Conservation (phyloP, 2,113 vertebrate genomes). For the Psilopsiagon aurifrons region DNA sequence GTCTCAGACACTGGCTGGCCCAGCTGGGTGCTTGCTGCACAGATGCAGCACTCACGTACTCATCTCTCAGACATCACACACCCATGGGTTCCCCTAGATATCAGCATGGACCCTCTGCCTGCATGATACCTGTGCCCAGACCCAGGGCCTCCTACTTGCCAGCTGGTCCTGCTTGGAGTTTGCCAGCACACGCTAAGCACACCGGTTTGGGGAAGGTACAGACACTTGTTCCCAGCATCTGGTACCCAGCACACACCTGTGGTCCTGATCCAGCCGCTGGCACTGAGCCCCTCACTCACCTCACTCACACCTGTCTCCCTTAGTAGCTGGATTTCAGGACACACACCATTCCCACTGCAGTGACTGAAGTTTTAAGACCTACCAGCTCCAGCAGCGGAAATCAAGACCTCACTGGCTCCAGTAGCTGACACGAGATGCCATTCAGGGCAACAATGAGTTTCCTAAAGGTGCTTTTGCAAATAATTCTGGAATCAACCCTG, state of each 20-base stretch:
- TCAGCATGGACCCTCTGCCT: background rate
- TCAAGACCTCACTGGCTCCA: background rate
- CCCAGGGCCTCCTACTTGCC: too few species aligned
- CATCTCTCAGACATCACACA: background rate
- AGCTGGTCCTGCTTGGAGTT: background rate
- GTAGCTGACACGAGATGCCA: background rate
- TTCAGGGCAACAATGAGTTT: background rate
- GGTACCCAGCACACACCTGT: fast-evolving
- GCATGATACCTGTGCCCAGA: fast-evolving
- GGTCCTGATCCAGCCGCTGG: background rate
- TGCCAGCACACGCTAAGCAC: too few species aligned
- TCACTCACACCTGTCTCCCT: background rate
- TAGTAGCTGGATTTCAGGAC: background rate
- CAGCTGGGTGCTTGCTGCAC: background rate
- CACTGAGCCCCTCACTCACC: fast-evolving
- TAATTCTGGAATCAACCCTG: background rate
- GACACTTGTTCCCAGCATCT: fast-evolving
- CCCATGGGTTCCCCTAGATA: background rate
- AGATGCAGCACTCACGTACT: background rate
- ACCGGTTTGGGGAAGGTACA: background rate
- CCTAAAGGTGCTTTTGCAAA: background rate
- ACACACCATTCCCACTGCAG: fast-evolving
- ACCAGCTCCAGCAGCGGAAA: background rate
- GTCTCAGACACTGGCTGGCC: background rate
- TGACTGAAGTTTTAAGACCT: background rate